These are phyloP conservation scores for honey bee (Apis mellifera) DNA, from an alignment of 1,140 invertebrate genomes.

Conservation along the genomic window DNA sequence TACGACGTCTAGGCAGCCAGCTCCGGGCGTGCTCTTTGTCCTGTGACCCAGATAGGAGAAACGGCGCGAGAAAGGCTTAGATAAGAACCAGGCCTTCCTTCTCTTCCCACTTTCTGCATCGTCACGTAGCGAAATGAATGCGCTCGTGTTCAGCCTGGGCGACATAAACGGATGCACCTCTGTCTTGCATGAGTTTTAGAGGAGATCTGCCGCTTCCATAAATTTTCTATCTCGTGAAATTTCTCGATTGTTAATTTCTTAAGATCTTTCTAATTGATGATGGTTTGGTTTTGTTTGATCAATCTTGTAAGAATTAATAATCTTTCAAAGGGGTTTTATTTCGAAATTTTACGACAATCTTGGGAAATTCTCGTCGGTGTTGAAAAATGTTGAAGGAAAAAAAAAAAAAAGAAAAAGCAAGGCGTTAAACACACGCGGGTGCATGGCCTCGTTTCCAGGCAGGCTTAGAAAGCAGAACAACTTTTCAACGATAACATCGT, in stretches of 20 bases:
- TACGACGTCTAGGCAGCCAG: conserved; percentile 14
- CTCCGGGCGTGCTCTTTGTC: conserved; percentile 37
- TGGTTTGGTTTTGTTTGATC: no score
- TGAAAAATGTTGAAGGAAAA: not conserved
- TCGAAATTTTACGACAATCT: not conserved
- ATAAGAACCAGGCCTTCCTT: not conserved
- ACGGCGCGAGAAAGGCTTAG: conserved; percentile 13
- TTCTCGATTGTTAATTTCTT: no score
- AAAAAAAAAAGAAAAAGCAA: not conserved
- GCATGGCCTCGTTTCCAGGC: conserved; percentile 7
- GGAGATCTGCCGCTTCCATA: no score
- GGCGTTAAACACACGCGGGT: not conserved
- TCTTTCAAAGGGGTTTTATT: no score
- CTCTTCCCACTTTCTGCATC: not conserved
- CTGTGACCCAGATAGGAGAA: conserved; percentile 39
- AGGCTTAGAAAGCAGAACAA: conserved; percentile 30
- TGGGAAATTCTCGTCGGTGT: not conserved
- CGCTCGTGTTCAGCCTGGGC: not conserved
- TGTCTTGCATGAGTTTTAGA: no score
- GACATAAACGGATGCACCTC: not conserved
- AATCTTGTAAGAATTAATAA: no score
- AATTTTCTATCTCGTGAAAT: no score
- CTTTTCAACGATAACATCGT: conserved; percentile 24
- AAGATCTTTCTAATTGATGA: no score
- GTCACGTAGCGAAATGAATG: not conserved